Evolutionary conservation across 2,888 invertebrate species (phyloP), one percentile per base, ranked within the genome.

Genomic region (Eupithecia subumbrata): DNA sequence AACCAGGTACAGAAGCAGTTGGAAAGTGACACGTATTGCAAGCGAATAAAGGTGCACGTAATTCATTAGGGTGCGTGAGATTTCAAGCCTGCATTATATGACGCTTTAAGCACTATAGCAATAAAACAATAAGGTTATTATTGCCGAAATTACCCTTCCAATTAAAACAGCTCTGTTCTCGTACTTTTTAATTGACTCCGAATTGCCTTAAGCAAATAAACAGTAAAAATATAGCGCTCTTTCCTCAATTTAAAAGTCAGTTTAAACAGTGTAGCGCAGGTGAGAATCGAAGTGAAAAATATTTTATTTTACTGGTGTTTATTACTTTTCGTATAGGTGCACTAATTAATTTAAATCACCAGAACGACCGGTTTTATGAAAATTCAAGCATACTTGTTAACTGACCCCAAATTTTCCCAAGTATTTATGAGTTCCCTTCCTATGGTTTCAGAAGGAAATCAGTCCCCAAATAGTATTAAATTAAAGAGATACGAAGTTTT

Each of bases 121-220:
- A 86, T 84, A 83, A 85, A 82, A 80, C 79, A 79, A 82, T 80
- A 80, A 80, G 78, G 76, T 80, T 82, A 85, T 85, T 83, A 83
- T 82, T 83, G 79, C 81, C 75, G 79, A 79, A 80, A 81, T 79
- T 79, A 76, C 75, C 75, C 69, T 78, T 64, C 80, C 80, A 83
- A 82, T 83, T 81, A 83, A 81, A 82, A 82, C 75, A 71, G 75
- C 77, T 77, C 75, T 64, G 75, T 76, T 76, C 73, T 69, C 76
- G 72, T 76, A 75, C 64, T 80, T 79, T 79, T 80, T 82, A 82
- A 82, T 82, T 82, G 79, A 79, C 79, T 79, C 78, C 25, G 63
- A 78, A 80, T 78, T 76, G 78, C 77, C 78, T 76, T 80, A 78
- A 79, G 78, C 80, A 82, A 82, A 82, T 82, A 82, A 82, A 82